A percentile compares a stretch with the other conserved stretches of the same genome.
Evolutionary conservation across 2,113 vertebrate genomes (phyloP).

Genomic region (Pelecanus crispus): DNA sequence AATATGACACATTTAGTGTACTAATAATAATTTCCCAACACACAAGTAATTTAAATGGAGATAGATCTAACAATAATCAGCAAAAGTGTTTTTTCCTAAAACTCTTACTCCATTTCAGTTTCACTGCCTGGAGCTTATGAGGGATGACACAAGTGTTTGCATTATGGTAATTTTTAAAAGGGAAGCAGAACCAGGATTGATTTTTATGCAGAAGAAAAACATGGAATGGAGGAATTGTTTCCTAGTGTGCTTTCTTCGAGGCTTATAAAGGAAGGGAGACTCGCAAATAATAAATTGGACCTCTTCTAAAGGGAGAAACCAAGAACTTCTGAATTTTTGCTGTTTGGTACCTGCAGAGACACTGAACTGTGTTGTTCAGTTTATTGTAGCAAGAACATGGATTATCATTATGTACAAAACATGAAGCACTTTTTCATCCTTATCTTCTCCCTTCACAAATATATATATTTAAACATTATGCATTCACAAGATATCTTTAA

Average conservation of each 20-base stretch:
- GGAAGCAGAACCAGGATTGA: not conserved
- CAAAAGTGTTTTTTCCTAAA: not conserved
- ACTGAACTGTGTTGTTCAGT: not conserved
- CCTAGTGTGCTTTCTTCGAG: not conserved
- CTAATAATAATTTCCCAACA: conserved; percentile 26
- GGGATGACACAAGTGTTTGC: not conserved
- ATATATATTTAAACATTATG: not conserved
- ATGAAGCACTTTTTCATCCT: not conserved
- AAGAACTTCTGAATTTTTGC: not conserved
- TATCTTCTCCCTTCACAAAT: not conserved
- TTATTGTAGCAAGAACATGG: not conserved
- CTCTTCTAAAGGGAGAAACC: not conserved
- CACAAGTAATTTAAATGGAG: conserved; percentile 17
- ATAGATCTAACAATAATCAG: not conserved
- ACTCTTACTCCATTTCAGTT: not conserved
- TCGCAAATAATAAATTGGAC: not conserved
- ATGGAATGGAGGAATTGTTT: not conserved
- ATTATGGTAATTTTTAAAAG: not conserved
- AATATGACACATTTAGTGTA: not conserved
- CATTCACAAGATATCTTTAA: not conserved
- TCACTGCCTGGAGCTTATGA: not conserved
- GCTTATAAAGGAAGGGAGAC: not conserved
- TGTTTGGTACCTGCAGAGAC: not conserved
- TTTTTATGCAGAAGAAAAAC: not conserved
- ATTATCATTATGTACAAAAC: not conserved